Base-by-base conservation (phyloP, 2,888 invertebrate genomes). In the Chydorus sphaericus region DNA sequence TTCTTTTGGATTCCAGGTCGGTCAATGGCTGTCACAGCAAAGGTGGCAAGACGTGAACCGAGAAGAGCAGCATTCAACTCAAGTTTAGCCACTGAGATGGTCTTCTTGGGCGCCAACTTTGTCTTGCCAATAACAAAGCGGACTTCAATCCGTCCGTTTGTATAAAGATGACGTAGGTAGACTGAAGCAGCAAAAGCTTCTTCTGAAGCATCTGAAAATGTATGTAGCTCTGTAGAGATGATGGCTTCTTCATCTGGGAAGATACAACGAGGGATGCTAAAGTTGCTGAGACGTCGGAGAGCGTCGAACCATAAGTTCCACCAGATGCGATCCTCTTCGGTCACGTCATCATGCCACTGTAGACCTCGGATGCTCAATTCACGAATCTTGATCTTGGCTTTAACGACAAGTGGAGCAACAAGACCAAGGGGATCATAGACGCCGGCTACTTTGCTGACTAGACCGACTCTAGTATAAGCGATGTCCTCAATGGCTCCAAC, bases 291-390 rank as follows among this genome's bases (percentile, higher is more conserved):
- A 18, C 44, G 39, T 28, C 16, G n/a, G 33, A 51, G 51, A n/a
- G 33, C 28, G 3, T 26, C 26, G 28, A 48, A 14, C 55, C 55
- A 55, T 20, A 30, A 28, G 16, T 3, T 44, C 30, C 54, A 38
- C 3, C 54, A 54, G 16, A 18, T 7, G 38, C 38, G 8, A 14
- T 38, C 38, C 8, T 38, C 20, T 14, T 38, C 6, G 14, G 16
- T 10, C 28, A 50, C 28, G 6, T 54, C 26, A 16, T 58, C 59
- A n/a, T 58, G 54, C 58, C 59, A 59, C n/a, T 37, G 58, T 5
- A 59, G 33, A 4, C 52, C 54, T 1, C 14, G 28, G 48, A 48
- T 30, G 53, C 59, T 55, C 4, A 50, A 18, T 18, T 50, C 29
- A 5, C 28, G 50, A 29, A 50, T n/a, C 14, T 18, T 28, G 10